Evolutionary conservation across 2,113 vertebrate genomes (phyloP), one percentile per base, ranked within the genome.

Genomic region (Zingel zingel): DNA sequence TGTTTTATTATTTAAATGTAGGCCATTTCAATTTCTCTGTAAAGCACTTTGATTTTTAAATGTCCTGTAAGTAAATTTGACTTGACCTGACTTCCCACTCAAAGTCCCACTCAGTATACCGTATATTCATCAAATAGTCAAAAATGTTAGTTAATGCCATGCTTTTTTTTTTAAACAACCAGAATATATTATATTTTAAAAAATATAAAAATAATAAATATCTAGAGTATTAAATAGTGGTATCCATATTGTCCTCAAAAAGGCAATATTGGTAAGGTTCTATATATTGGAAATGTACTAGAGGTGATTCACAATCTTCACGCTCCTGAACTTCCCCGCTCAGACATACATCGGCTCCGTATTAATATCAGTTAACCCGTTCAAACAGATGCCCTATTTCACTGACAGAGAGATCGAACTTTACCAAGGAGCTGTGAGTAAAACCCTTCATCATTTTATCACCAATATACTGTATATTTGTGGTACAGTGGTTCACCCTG

Each of bases 331-430:
- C 92, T 13, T 13, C 0, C 0, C 3, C 62, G 45, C 71, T n/a
- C 90, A 99, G 98, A 99, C 98, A 18, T 99, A 99, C 85, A 99
- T 99, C 0, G 98, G 98, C 48, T 94, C 98, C 0, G 98, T 99
- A 21, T 93, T 99, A 73, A 99, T 99, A 92, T 99, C 98, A 0
- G 96, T 99, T 0, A 99, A 99, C 89, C 98, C 98, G 1, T 99
- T 99, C 91, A 99, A 99, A 90, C 98, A 99, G 96, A 99, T 99
- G 98, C 98, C 98, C 0, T 99, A 99, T 57, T 99, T 99, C 92
- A 99, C 98, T 0, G 98, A 99, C 80, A 92, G 96, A 1, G 98
- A 99, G 91, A 90, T 99, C 0, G 97, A 99, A 88, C 92, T 99
- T 45, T 99, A 99, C 93, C 98, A 99, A 95, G 98, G 98, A 50